Conservation (phyloP, 2,113 vertebrate genomes). For the Scartelaos histophorus region DNA sequence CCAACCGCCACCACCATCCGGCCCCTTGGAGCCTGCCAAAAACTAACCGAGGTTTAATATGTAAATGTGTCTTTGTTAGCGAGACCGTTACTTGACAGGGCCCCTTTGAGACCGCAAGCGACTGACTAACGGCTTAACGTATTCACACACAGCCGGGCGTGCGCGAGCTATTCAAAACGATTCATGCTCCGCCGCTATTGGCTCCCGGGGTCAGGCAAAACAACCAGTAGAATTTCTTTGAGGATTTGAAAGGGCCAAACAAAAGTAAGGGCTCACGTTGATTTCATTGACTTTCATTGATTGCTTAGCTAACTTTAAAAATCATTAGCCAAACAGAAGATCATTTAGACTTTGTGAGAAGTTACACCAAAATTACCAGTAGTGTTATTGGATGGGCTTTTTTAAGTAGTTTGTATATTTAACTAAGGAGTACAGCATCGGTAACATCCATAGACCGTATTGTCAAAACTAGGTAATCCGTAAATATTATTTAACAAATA, state of each 20-base stretch:
- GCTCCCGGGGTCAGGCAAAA: slow-evolving; percentile 26
- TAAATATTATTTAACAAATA: too few species aligned
- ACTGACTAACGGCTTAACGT: slow-evolving; percentile 49
- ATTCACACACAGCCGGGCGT: slow-evolving; percentile 40
- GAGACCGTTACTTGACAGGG: slow-evolving; percentile 32
- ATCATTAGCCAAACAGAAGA: slow-evolving; percentile 34
- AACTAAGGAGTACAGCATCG: not conserved
- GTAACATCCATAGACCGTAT: too few species aligned
- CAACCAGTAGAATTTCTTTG: slow-evolving; percentile 44
- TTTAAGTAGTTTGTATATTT: not conserved
- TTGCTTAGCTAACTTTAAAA: slow-evolving; percentile 45
- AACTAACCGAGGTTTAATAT: slow-evolving; percentile 55
- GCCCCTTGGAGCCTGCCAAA: slow-evolving; percentile 23
- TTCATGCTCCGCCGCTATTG: slow-evolving; percentile 41
- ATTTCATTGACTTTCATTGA: slow-evolving; percentile 34
- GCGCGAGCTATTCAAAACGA: slow-evolving; percentile 52
- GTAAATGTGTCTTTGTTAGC: slow-evolving; percentile 64
- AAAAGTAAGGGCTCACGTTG: slow-evolving; percentile 28
- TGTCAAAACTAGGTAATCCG: too few species aligned
- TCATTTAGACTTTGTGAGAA: slow-evolving; percentile 28
- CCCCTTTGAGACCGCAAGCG: slow-evolving; percentile 32
- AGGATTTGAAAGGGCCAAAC: slow-evolving; percentile 50
- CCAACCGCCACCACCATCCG: slow-evolving; percentile 18
- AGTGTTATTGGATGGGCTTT: not conserved
- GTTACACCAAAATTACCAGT: not conserved